Conservation (phyloP, 2,113 vertebrate genomes). For the Labrus mixtus region DNA sequence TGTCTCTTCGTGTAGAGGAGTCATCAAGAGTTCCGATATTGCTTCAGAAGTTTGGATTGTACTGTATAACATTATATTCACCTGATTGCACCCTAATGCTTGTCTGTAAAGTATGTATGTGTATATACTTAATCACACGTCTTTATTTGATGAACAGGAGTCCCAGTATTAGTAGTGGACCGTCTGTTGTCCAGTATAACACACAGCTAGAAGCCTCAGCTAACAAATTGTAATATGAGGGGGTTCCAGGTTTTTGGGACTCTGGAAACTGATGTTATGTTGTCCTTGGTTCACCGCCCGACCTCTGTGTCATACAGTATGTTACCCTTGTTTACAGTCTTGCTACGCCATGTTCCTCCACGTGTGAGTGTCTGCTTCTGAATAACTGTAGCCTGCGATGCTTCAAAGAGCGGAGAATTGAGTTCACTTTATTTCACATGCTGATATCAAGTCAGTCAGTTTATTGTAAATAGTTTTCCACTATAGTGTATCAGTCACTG, state of each 20-base stretch:
- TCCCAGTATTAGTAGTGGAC: conserved; percentile 16
- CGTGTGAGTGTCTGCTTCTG: conserved; percentile 38
- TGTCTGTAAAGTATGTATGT: conserved; percentile 42
- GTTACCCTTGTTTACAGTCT: conserved; percentile 10
- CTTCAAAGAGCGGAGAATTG: conserved; percentile 66
- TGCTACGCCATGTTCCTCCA: conserved; percentile 40
- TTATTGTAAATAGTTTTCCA: conserved; percentile 81
- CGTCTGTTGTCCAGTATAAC: conserved; percentile 27
- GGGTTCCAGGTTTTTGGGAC: too few species aligned
- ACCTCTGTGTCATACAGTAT: conserved; percentile 25
- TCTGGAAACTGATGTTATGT: conserved; percentile 13
- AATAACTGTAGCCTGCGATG: conserved; percentile 68
- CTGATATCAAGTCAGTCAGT: conserved; percentile 57
- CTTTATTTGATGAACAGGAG: conserved; percentile 39
- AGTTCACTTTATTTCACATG: conserved; percentile 66
- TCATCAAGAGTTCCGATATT: neutral
- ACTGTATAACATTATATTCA: conserved; percentile 33
- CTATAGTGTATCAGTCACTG: conserved; percentile 68
- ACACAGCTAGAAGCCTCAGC: conserved; percentile 46
- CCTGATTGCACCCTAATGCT: conserved; percentile 48
- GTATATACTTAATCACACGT: conserved; percentile 23
- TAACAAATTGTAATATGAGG: conserved; percentile 6
- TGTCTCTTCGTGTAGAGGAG: conserved; percentile 19
- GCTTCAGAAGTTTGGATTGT: conserved; percentile 42
- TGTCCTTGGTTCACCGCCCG: conserved; percentile 14